These are phyloP conservation scores for Oreonectes daqikongensis DNA, from an alignment of 2,797 vertebrate genomes.

Conservation along the genomic window DNA sequence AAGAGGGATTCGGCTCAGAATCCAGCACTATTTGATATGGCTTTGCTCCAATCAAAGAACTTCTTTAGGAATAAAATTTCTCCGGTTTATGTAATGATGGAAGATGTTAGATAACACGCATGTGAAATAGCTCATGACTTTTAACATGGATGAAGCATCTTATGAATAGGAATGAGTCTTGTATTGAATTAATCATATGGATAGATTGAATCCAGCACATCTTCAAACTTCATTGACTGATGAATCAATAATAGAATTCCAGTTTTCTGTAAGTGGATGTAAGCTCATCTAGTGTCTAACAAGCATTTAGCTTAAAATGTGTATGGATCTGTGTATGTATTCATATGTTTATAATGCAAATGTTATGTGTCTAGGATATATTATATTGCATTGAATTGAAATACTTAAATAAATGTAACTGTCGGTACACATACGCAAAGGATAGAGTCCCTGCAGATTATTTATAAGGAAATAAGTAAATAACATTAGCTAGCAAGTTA, in stretches of 20 bases:
- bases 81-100: background rate
- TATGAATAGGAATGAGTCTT: background rate
- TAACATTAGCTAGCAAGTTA: too few relatives aligned
- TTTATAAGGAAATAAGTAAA: too few relatives aligned
- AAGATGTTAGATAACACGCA: conserved; percentile 14
- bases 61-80: background rate
- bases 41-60: background rate
- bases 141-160: background rate
- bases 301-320: background rate
- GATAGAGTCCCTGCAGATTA: too few relatives aligned
- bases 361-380: too few relatives aligned
- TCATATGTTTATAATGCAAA: too few relatives aligned
- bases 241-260: background rate
- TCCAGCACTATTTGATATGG: background rate
- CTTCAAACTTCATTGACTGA: background rate
- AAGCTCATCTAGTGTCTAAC: background rate
- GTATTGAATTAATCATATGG: conserved; percentile 1
- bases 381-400: too few relatives aligned
- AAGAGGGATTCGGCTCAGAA: background rate
- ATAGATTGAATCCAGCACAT: background rate
- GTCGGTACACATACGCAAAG: too few relatives aligned
- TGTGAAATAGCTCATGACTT: background rate
- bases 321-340: too few relatives aligned
- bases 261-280: background rate
- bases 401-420: too few relatives aligned